Percentiles rank a stretch among this genome's conserved stretches.
phyloP scores from a whole-genome alignment of 2,113 vertebrate genomes.

The Garra rufa region DNA sequence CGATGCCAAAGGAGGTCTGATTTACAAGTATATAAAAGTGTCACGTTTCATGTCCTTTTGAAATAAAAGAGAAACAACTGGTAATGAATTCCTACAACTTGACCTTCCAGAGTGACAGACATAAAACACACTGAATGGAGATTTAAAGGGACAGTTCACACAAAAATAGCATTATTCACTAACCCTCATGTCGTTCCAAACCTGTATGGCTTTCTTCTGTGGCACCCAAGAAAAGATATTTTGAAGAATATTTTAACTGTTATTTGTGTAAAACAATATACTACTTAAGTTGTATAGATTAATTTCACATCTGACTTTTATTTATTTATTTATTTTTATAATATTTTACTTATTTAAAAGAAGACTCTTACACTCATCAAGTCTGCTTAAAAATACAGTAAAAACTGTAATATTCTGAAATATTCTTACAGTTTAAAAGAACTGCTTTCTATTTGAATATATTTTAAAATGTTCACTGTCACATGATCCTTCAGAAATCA shows the following conservation, averaged over 20 bases:
- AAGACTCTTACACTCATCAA: background rate
- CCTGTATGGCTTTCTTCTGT: background rate
- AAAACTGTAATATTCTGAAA: background rate
- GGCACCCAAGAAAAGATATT: background rate
- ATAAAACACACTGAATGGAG: slow-evolving; percentile 16
- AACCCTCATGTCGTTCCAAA: background rate
- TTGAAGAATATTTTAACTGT: background rate
- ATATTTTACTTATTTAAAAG: background rate
- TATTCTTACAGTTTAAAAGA: background rate
- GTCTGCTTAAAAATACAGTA: background rate
- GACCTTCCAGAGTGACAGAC: slow-evolving; percentile 33
- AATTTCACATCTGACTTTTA: background rate
- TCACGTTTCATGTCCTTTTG: slow-evolving; percentile 31
- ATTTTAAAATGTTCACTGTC: background rate
- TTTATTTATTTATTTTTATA: too few relatives aligned
- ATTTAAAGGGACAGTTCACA: background rate
- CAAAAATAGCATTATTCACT: background rate
- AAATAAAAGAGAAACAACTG: slow-evolving; percentile 33
- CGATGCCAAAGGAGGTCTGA: slow-evolving; percentile 45
- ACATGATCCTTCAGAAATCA: too few relatives aligned
- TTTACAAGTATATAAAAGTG: slow-evolving; percentile 41
- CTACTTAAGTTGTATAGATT: background rate
- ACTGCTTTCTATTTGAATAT: background rate
- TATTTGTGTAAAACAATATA: background rate
- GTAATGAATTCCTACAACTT: slow-evolving; percentile 39